Evolutionary conservation across 2,888 invertebrate species (phyloP).

Genomic region (Caenorhabditis sp.): DNA sequence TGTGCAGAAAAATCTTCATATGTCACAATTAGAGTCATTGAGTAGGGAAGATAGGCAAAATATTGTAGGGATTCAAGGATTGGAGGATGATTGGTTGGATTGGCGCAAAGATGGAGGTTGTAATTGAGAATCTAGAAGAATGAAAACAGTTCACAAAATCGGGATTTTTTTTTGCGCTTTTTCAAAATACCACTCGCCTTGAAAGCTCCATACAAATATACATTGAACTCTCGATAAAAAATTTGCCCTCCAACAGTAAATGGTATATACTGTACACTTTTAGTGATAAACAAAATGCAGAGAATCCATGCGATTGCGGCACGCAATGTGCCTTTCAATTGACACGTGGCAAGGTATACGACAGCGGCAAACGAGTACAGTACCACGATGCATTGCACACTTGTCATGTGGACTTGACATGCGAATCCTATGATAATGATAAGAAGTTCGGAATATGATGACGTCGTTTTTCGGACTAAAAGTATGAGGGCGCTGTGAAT

Average conservation of each 20-base stretch:
- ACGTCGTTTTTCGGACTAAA: background rate
- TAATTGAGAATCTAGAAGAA: conserved; percentile 57
- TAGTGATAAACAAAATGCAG: conserved; percentile 59
- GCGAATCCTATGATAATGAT: conserved; percentile 48
- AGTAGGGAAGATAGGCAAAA: conserved; percentile 63
- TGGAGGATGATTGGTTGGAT: conserved; percentile 7
- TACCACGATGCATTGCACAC: conserved; percentile 7
- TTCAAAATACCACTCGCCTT: conserved; percentile 39
- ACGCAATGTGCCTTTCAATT: background rate
- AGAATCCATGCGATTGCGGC: conserved; percentile 44
- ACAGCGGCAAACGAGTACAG: conserved; percentile 31
- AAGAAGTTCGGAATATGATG: conserved; percentile 7
- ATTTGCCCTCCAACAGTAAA: conserved; percentile 50
- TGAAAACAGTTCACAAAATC: background rate
- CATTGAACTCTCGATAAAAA: conserved; percentile 67
- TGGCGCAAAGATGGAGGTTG: conserved; percentile 47
- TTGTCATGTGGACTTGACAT: conserved; percentile 52
- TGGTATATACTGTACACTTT: conserved; percentile 43
- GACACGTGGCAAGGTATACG: conserved; percentile 9
- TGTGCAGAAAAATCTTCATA: conserved; percentile 64
- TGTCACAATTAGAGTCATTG: conserved; percentile 64
- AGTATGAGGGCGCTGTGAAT: background rate
- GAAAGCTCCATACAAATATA: conserved; percentile 65
- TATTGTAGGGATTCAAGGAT: conserved; percentile 46
- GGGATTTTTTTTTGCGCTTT: too few species aligned